These are phyloP conservation scores for Galleria mellonella DNA, from an alignment of 1,140 invertebrate genomes.

Conservation along the genomic window DNA sequence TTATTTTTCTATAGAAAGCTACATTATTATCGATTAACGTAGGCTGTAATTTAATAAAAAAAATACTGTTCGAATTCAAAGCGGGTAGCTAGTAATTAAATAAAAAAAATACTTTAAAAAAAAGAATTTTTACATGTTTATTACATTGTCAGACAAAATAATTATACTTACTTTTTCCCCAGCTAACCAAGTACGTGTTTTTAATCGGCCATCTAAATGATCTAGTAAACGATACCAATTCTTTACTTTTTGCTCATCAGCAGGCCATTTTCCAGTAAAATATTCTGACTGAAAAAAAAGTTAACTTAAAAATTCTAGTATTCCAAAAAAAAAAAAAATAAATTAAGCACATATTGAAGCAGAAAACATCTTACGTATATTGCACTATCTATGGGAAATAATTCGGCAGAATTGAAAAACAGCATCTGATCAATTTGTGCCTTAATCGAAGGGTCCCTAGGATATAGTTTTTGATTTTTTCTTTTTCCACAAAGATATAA, in stretches of 20 bases:
- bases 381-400: constrained; percentile 47
- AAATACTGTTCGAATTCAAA: too few relatives aligned
- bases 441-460: constrained; percentile 15
- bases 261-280: constrained; percentile 36
- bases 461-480: constrained; percentile 24
- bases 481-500: constrained; percentile 35
- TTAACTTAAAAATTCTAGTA: neutral
- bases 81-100: too few relatives aligned
- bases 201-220: constrained; percentile 32
- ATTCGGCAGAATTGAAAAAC: constrained; percentile 40
- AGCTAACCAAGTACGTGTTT: constrained; percentile 27
- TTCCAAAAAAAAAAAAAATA: neutral
- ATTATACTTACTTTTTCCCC: constrained; percentile 31
- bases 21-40: too few relatives aligned
- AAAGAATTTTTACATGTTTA: too few relatives aligned
- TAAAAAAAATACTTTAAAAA: too few relatives aligned
- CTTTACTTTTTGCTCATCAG: constrained; percentile 20
- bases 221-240: constrained; percentile 34
- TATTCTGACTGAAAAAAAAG: constrained; percentile 33
- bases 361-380: constrained; percentile 33
- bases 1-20: too few relatives aligned
- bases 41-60: too few relatives aligned
- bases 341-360: too few relatives aligned
- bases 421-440: constrained; percentile 40
- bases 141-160: too few relatives aligned